These are phyloP conservation scores for Rhincodon typus DNA, from an alignment of 2,797 vertebrate species.

Conservation along the genomic window DNA sequence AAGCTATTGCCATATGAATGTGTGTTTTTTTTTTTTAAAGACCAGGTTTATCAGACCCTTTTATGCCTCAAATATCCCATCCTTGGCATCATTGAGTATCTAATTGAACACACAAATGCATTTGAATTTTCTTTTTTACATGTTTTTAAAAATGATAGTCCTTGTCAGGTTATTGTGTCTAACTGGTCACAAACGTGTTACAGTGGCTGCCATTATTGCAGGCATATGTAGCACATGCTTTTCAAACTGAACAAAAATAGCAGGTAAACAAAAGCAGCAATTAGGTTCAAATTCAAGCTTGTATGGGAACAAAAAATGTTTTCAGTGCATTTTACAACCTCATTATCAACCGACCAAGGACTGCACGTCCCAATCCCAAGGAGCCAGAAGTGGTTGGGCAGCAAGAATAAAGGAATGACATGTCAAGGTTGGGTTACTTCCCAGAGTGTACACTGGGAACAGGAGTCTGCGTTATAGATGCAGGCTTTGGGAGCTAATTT, in stretches of 20 bases:
- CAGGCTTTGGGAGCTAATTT: not conserved
- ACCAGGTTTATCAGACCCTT: too few species aligned
- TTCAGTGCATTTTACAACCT: not conserved
- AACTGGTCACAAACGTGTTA: not conserved
- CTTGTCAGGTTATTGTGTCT: not conserved
- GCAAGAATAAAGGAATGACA: too few species aligned
- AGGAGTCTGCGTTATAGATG: not conserved
- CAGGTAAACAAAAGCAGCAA: not conserved
- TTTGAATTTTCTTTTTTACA: too few species aligned
- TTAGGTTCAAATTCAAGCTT: not conserved
- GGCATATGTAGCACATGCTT: not conserved
- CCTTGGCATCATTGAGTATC: not conserved
- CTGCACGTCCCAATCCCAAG: not conserved
- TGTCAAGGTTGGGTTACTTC: not conserved
- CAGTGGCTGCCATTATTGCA: not conserved
- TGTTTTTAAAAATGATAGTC: not conserved
- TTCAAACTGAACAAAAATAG: not conserved
- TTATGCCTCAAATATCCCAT: not conserved
- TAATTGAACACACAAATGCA: not conserved
- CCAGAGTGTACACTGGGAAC: not conserved
- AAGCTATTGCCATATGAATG: not conserved
- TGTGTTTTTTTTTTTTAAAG: not conserved
- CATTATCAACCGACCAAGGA: not conserved
- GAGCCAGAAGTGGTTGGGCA: not conserved
- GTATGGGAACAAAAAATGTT: not conserved